Evolutionary conservation across 1,140 invertebrate species (phyloP), one percentile per base, ranked within the genome.

Genomic region (Eciton burchellii): DNA sequence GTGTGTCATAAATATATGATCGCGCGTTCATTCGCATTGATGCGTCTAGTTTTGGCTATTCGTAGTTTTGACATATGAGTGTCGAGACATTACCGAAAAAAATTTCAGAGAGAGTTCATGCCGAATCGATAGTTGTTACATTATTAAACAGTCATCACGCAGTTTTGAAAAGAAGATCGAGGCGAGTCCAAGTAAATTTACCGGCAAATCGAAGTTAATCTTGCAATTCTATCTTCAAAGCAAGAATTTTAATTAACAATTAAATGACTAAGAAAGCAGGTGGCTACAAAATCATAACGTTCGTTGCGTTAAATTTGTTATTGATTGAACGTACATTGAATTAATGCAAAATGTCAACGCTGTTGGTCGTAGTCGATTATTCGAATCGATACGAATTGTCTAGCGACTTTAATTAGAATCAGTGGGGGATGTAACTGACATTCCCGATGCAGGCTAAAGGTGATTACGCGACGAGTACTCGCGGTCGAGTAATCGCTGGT

Each of bases 401-500:
- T 71, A 84, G 81, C 72, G 81, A 73, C 71, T 88, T 83, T 87
- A 87, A 88, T 88, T 89, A 82, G 85, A 85, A 89, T 84, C 84
- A 79, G 71, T 77, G 57, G 52, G 62, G 57, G 86, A 68, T 84
- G 84, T 81, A 62, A 87, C 81, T 84, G 88, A 89, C 85, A 85
- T 82, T 47, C 66, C 57, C 72, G 73, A 84, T 72, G 84, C 84
- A 74, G 73, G 70, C 76, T 77, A 81, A 89, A 76, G 77, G 77
- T 72, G 87, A 82, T 89, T 89, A 88, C 87, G 65, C 60, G 81
- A 85, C 88, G 82, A 87, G 73, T 83, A 57, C 70, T 60, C 66
- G 74, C 68, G 65, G 74, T 54, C 77, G 84, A 85, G 89, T 90
- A 90, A 90, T 90, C 90, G 89, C 83, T 70, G 85, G 62, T 82